A percentile compares a stretch with the other conserved stretches of the same genome.
Evolutionary conservation across 1,140 invertebrate species (phyloP).

Genomic region (Drosophila novamexicana): DNA sequence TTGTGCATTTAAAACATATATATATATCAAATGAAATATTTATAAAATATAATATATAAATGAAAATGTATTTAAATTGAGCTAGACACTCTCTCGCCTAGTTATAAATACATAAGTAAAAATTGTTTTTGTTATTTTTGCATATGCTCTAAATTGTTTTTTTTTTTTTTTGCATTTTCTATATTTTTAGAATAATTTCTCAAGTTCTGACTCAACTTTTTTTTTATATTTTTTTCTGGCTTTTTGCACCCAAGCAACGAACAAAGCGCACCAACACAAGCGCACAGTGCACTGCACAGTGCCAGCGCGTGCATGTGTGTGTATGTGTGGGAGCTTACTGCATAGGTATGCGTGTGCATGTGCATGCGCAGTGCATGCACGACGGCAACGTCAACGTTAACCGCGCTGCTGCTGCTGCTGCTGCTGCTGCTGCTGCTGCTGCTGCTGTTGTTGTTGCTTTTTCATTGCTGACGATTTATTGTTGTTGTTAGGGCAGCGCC

Average conservation of each 20-base stretch:
- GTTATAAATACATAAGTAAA: background rate
- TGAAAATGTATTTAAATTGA: background rate
- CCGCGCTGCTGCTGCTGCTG: slow-evolving; percentile 47
- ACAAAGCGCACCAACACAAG: slow-evolving; percentile 71
- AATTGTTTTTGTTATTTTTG: background rate
- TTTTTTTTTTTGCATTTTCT: slow-evolving; percentile 2
- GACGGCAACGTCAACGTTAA: slow-evolving; percentile 10
- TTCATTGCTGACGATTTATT: slow-evolving; percentile 46
- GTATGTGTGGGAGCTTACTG: slow-evolving; percentile 16
- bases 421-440: slow-evolving; percentile 60
- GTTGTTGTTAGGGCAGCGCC: slow-evolving; percentile 16
- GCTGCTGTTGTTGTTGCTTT: slow-evolving; percentile 35
- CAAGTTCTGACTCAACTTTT: slow-evolving; percentile 35
- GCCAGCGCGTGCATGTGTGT: background rate
- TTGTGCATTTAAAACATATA: background rate
- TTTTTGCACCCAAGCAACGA: slow-evolving; percentile 49
- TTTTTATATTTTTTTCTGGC: slow-evolving; percentile 18
- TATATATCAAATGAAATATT: slow-evolving; percentile 22
- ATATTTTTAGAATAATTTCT: slow-evolving; percentile 44
- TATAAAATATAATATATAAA: slow-evolving; percentile 8
- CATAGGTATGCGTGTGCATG: slow-evolving; percentile 54
- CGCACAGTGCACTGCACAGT: slow-evolving; percentile 26
- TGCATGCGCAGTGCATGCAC: slow-evolving; percentile 73
- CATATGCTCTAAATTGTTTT: background rate
- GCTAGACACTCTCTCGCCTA: background rate